A percentile compares a stretch with the other conserved stretches of the same genome.
Evolutionary conservation across 2,113 vertebrate genomes (phyloP).

Genomic region (Chaenocephalus aceratus): DNA sequence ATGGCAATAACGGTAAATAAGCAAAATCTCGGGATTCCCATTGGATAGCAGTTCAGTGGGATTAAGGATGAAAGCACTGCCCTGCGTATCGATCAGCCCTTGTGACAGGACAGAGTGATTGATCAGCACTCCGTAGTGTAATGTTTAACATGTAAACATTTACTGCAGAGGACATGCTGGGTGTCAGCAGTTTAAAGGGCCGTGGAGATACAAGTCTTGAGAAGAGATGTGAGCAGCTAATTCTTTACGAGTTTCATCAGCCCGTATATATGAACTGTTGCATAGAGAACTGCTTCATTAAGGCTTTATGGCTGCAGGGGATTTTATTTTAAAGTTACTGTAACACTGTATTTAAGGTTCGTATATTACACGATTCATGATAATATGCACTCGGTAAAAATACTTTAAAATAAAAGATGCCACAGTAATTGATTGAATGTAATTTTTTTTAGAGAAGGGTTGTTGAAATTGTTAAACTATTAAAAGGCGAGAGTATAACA

Average conservation of each 20-base stretch:
- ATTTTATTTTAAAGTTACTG: conserved; percentile 38
- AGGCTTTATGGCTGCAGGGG: neutral
- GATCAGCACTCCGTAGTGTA: conserved; percentile 42
- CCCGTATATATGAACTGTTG: conserved; percentile 56
- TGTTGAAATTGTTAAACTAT: conserved; percentile 14
- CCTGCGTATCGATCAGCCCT: conserved; percentile 42
- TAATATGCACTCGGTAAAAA: neutral
- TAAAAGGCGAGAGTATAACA: conserved; percentile 12
- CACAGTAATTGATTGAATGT: neutral
- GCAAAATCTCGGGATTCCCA: neutral
- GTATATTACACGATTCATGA: neutral
- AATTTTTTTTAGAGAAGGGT: neutral
- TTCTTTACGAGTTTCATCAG: conserved; percentile 10
- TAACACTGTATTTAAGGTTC: conserved; percentile 11
- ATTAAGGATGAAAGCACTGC: conserved; percentile 26
- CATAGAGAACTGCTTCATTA: conserved; percentile 11
- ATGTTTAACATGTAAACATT: conserved; percentile 67
- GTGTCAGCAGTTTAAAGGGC: conserved; percentile 58
- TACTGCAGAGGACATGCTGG: conserved; percentile 45
- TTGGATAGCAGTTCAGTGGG: conserved; percentile 16
- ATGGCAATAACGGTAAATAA: neutral
- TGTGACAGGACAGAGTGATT: conserved; percentile 53
- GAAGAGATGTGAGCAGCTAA: neutral
- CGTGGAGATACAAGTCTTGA: neutral
- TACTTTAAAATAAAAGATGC: neutral